Conservation (phyloP, 2,113 vertebrate species). For the Corapipo altera region DNA sequence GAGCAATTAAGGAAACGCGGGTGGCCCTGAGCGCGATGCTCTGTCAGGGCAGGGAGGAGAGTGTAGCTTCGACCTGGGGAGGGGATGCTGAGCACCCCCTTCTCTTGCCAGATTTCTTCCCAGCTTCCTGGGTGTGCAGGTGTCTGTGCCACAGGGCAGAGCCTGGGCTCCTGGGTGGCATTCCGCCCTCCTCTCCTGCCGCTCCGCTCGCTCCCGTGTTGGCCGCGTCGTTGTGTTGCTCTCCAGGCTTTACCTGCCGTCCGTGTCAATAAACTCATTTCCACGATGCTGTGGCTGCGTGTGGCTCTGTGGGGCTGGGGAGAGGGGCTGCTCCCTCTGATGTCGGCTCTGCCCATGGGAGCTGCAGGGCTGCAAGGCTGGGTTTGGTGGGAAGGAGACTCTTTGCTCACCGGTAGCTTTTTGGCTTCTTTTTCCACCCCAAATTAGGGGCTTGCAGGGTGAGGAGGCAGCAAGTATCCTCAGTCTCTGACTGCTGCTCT, state of each 20-base stretch:
- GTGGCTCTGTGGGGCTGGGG: constrained; percentile 23
- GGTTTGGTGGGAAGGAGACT: neutral
- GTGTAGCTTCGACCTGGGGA: rapidly evolving
- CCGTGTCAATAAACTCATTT: constrained; percentile 67
- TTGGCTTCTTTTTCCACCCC: rapidly evolving
- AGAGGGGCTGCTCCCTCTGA: rapidly evolving
- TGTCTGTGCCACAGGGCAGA: neutral
- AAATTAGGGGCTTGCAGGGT: rapidly evolving
- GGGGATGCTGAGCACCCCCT: neutral
- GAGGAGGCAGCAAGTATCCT: neutral
- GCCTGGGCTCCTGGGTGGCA: neutral
- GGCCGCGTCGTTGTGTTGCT: neutral
- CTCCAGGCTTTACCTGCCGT: constrained; percentile 24
- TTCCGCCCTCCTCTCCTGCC: neutral
- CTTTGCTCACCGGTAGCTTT: neutral
- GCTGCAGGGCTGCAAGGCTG: neutral
- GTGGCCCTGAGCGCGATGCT: rapidly evolving
- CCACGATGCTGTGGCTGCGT: neutral
- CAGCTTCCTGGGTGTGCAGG: neutral
- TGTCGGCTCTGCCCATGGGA: neutral
- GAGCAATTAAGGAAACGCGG: neutral
- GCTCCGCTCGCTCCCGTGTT: neutral
- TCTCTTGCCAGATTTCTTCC: neutral
- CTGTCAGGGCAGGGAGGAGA: neutral
- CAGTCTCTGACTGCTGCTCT: neutral